A percentile compares a stretch with the other conserved stretches of the same genome.
Conservation (phyloP, 2,113 vertebrate genomes). For the Entomyzon cyanotis region DNA sequence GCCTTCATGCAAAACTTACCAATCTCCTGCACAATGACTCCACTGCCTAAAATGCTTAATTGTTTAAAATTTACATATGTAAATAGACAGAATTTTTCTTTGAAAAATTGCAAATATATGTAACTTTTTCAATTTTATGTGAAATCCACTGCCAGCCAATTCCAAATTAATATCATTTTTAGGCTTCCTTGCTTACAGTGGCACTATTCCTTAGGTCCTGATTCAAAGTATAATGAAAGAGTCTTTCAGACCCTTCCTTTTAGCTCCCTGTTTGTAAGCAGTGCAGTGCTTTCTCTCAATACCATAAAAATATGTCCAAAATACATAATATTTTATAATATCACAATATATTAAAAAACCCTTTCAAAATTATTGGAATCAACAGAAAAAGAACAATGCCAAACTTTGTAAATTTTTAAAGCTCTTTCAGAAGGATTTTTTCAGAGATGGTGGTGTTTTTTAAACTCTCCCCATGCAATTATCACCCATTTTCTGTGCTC, state of each 20-base stretch:
- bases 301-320: not conserved
- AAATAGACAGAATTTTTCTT: not conserved
- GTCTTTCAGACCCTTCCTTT: not conserved
- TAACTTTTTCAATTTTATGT: not conserved
- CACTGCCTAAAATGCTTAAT: not conserved
- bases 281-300: not conserved
- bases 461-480: not conserved
- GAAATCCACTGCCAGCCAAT: not conserved
- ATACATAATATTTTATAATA: not conserved
- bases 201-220: not conserved
- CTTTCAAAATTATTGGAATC: not conserved
- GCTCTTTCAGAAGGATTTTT: not conserved
- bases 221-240: not conserved
- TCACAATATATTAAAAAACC: not conserved
- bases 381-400: not conserved
- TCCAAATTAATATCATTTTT: not conserved
- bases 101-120: not conserved
- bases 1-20: slow-evolving; percentile 73
- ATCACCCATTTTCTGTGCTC: not conserved
- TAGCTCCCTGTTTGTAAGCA: not conserved
- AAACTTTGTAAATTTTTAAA: not conserved
- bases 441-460: not conserved
- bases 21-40: slow-evolving; percentile 27
- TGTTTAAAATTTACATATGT: not conserved
- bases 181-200: not conserved